Evolutionary conservation across 2,113 vertebrate species (phyloP).

Genomic region (Collichthys lucidus): DNA sequence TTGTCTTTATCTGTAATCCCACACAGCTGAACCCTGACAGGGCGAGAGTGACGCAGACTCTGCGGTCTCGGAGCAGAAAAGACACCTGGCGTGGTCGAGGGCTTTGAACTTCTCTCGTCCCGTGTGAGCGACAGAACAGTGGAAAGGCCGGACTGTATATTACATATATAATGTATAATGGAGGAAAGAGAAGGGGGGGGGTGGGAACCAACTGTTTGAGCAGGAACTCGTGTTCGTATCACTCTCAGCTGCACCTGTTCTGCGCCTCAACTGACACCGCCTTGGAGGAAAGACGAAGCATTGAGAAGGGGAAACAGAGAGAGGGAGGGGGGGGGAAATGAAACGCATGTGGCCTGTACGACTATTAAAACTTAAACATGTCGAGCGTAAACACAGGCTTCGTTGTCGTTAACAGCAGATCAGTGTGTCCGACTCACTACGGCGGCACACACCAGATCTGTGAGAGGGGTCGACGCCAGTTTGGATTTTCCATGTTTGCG

Average conservation of each 20-base stretch:
- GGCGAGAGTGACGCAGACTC: not conserved
- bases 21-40: conserved; percentile 24
- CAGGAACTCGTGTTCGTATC: conserved; percentile 48
- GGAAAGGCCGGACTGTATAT: conserved; percentile 22
- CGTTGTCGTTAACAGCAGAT: not conserved
- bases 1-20: conserved; percentile 52
- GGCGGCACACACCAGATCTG: no score
- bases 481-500: not conserved
- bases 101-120: conserved; percentile 32
- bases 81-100: not conserved
- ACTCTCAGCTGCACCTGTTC: conserved; percentile 69
- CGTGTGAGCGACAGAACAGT: not conserved
- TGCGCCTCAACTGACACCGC: conserved; percentile 51
- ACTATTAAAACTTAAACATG: not conserved
- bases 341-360: not conserved
- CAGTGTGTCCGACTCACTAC: no score
- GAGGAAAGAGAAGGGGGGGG: not conserved
- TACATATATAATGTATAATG: conserved; percentile 5
- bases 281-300: conserved; percentile 22
- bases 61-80: not conserved
- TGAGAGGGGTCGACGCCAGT: not conserved
- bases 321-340: not conserved
- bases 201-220: conserved; percentile 40
- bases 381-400: conserved; percentile 6
- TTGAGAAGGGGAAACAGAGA: not conserved